phyloP scores from a whole-genome alignment of 2,113 vertebrate species.

The Pelusios castaneus region DNA sequence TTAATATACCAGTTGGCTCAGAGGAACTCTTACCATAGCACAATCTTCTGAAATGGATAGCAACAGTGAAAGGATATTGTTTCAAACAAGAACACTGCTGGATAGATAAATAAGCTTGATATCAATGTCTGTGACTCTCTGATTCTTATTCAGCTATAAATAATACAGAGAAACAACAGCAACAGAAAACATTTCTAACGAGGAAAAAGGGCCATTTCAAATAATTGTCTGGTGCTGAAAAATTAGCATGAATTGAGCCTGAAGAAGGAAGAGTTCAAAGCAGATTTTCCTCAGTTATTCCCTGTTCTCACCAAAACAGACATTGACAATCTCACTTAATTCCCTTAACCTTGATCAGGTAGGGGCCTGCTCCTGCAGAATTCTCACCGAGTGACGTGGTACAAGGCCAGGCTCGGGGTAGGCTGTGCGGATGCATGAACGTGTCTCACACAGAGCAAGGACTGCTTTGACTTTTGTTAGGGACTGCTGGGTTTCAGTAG shows the following conservation, averaged over 20 bases:
- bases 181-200: not conserved
- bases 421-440: not conserved
- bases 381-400: not conserved
- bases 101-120: conserved; percentile 75
- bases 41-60: conserved; percentile 87
- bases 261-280: not conserved
- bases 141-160: conserved; percentile 73
- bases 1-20: conserved; percentile 88
- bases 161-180: not conserved
- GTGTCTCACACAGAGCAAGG: not conserved
- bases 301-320: not conserved
- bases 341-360: not conserved
- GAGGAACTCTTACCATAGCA: conserved; percentile 82
- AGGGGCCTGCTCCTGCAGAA: not conserved
- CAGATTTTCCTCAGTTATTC: fast-evolving
- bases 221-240: not conserved
- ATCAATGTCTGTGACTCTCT: conserved; percentile 69
- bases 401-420: not conserved
- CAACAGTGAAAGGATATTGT: conserved; percentile 80
- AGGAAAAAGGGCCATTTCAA: not conserved
- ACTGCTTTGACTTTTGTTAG: not conserved
- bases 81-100: conserved; percentile 79
- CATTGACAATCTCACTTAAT: not conserved
- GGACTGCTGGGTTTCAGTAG: not conserved
- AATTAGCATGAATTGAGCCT: fast-evolving